Evolutionary conservation across 2,797 vertebrate genomes (phyloP).

Genomic region (Periophthalmus magnuspinnatus): DNA sequence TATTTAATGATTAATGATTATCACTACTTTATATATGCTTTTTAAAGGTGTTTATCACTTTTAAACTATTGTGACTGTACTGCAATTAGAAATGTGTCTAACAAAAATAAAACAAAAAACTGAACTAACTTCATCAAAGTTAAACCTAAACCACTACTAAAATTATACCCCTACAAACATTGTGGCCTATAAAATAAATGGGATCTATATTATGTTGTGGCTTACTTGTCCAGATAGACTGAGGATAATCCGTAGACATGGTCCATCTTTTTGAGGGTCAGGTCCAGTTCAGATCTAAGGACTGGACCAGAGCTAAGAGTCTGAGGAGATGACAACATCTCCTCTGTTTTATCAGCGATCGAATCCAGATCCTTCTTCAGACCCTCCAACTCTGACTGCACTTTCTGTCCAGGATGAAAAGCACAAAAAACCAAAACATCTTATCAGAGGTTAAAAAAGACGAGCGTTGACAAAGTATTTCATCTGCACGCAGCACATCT

Average conservation of each 20-base stretch:
- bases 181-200: conserved; percentile 1
- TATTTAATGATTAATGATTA: no score
- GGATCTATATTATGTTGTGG: no score
- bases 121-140: background rate
- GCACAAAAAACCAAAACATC: background rate
- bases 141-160: background rate
- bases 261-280: conserved; percentile 92
- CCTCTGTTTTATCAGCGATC: conserved; percentile 80
- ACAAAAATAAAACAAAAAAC: background rate
- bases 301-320: conserved; percentile 75
- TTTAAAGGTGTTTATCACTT: no score
- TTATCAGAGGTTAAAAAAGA: background rate
- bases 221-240: conserved; percentile 94
- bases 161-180: no score
- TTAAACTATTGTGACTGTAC: no score
- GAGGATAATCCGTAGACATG: conserved; percentile 89
- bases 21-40: no score
- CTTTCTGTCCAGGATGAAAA: conserved; percentile 73
- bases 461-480: no score
- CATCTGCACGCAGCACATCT: no score
- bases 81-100: background rate
- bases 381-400: conserved; percentile 86
- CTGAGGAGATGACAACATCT: conserved; percentile 83
- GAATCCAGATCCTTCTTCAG: conserved; percentile 85
- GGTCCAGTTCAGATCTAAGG: conserved; percentile 89